Percentiles rank a stretch among this genome's conserved stretches.
phyloP scores from a whole-genome alignment of 2,888 invertebrate species.

The Piscicola geometra region DNA sequence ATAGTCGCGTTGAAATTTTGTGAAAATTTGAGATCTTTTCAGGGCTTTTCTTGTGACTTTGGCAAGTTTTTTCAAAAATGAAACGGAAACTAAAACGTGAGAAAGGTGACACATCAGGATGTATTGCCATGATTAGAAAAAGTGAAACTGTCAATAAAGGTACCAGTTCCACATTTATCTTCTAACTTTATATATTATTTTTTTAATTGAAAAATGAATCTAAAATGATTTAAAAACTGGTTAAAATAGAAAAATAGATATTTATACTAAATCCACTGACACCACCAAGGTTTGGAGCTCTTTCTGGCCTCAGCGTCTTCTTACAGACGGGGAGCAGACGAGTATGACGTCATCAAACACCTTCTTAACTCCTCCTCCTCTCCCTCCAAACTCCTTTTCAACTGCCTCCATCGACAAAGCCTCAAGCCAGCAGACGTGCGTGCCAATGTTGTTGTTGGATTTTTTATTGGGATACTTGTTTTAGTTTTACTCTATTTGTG shows the following conservation, averaged over 20 bases:
- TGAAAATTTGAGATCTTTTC: no score
- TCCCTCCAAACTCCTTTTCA: neutral
- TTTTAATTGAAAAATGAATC: neutral
- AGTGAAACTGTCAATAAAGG: neutral
- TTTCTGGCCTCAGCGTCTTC: neutral
- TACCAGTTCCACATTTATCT: neutral
- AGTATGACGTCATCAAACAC: neutral
- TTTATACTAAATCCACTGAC: no score
- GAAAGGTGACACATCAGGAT: neutral
- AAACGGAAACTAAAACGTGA: neutral
- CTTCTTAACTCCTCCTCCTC: neutral
- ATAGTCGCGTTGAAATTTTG: no score
- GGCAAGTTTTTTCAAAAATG: no score
- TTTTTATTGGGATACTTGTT: no score
- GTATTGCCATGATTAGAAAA: neutral
- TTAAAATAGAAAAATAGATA: no score
- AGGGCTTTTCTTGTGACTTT: no score
- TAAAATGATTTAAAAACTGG: neutral
- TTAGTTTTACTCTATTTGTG: no score
- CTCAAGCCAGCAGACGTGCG: constrained; percentile 2
- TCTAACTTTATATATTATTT: neutral
- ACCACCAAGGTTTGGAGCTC: neutral
- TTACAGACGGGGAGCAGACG: neutral
- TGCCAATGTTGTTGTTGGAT: no score
- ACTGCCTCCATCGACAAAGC: neutral